Conservation (phyloP, 1,140 invertebrate genomes). For the Mactra quadrangularis region DNA sequence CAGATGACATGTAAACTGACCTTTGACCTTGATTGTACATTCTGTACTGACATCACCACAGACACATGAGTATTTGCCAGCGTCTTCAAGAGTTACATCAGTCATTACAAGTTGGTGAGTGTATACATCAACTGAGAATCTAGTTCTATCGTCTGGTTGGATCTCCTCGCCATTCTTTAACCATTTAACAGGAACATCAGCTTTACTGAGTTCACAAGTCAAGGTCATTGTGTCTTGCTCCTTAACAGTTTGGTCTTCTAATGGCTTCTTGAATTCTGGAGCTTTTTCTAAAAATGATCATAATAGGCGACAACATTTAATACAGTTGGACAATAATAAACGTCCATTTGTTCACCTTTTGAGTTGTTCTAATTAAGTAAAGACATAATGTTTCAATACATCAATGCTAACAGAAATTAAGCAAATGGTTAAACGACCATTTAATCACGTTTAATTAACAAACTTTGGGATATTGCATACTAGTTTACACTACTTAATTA, state of each 20-base stretch:
- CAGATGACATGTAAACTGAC: no score
- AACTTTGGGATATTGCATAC: no score
- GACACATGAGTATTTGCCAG: slow-evolving; percentile 75
- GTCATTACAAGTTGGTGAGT: slow-evolving; percentile 68
- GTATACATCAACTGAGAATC: slow-evolving; percentile 80
- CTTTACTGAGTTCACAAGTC: slow-evolving; percentile 80
- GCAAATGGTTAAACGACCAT: no score
- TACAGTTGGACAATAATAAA: no score
- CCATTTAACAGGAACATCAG: slow-evolving; percentile 79
- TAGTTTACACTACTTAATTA: no score
- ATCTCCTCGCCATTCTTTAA: slow-evolving; percentile 83
- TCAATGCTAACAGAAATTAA: no score
- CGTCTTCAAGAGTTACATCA: slow-evolving; percentile 67
- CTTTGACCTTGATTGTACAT: slow-evolving; percentile 67
- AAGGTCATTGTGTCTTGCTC: slow-evolving; percentile 76
- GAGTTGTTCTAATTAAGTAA: no score
- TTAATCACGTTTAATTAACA: no score
- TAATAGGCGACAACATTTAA: no score
- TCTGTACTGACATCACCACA: slow-evolving; percentile 69
- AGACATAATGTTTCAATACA: no score
- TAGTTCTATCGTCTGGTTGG: slow-evolving; percentile 63
- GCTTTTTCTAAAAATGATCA: slow-evolving; percentile 73
- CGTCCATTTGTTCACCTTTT: no score
- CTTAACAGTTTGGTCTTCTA: slow-evolving; percentile 71
- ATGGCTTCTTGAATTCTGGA: slow-evolving; percentile 74